Evolutionary conservation across 1,140 invertebrate genomes (phyloP).

Genomic region (Zaprionus tsacasi): DNA sequence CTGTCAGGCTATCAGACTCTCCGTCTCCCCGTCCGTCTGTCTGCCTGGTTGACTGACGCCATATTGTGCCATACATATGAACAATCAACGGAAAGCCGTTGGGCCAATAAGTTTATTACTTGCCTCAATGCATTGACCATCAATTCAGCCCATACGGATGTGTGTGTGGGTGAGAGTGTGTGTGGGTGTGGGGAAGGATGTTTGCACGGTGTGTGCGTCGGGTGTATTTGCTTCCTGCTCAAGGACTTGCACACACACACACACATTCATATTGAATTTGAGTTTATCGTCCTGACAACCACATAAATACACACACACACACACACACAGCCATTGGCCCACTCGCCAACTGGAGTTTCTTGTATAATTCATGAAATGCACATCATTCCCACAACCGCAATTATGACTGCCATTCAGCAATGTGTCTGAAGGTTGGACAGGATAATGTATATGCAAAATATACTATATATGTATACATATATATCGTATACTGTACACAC

Average conservation of each 20-base stretch:
- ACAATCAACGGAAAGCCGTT: conserved; percentile 68
- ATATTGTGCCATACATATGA: conserved; percentile 64
- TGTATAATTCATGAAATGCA: conserved; percentile 80
- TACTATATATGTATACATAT: too few relatives aligned
- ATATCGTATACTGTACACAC: background rate
- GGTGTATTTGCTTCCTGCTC: conserved; percentile 39
- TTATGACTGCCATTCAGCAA: conserved; percentile 70
- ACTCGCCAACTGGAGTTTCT: conserved; percentile 48
- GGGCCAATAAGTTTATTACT: conserved; percentile 82
- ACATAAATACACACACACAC: conserved; percentile 39
- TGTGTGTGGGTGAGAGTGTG: conserved; percentile 1
- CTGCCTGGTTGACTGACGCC: conserved; percentile 46
- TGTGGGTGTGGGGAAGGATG: conserved; percentile 33
- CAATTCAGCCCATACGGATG: conserved; percentile 45
- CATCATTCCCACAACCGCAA: conserved; percentile 77
- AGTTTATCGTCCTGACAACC: conserved; percentile 46
- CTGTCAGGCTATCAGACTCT: conserved; percentile 13
- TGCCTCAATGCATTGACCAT: conserved; percentile 75
- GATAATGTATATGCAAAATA: conserved; percentile 25
- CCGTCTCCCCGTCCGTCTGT: conserved; percentile 29
- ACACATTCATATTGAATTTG: conserved; percentile 49
- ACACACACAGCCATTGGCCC: conserved; percentile 21
- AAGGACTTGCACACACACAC: conserved; percentile 42
- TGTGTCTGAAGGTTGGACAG: conserved; percentile 39
- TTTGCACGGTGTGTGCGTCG: conserved; percentile 3